These are phyloP conservation scores for Melanotus villosus DNA, from an alignment of 2,888 invertebrate genomes.

Conservation along the genomic window DNA sequence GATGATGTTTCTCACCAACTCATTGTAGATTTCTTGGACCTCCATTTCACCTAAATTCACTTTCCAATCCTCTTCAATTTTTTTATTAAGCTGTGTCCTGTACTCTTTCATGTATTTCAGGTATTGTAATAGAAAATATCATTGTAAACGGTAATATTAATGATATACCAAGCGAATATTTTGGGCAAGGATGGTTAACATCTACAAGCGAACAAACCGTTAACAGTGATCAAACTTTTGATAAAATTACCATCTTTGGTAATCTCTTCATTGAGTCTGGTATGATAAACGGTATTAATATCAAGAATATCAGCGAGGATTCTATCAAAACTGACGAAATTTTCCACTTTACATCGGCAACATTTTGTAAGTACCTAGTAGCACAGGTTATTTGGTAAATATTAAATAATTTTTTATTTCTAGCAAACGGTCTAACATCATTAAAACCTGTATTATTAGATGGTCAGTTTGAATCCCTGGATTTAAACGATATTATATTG, in stretches of 20 bases:
- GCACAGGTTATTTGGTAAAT: neutral
- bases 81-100: too few species aligned
- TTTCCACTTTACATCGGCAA: constrained; percentile 62
- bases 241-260: constrained; percentile 61
- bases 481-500: constrained; percentile 67
- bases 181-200: constrained; percentile 67
- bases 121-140: constrained; percentile 64
- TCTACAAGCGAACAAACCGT: constrained; percentile 59
- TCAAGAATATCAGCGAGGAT: constrained; percentile 62
- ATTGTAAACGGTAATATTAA: constrained; percentile 66
- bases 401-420: constrained; percentile 4
- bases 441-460: constrained; percentile 40
- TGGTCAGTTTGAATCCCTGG: constrained; percentile 65
- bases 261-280: constrained; percentile 61
- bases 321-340: constrained; percentile 65
- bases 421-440: constrained; percentile 35
- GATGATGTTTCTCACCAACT: too few species aligned
- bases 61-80: too few species aligned
- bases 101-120: too few species aligned
- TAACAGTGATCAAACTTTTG: constrained; percentile 57
- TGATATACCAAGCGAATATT: constrained; percentile 64
- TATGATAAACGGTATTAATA: constrained; percentile 64
- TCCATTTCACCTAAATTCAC: too few species aligned
- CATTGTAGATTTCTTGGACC: too few species aligned
- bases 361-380: constrained; percentile 65